Base-by-base conservation (phyloP, 2,888 invertebrate species). In the Craniophora ligustri region DNA sequence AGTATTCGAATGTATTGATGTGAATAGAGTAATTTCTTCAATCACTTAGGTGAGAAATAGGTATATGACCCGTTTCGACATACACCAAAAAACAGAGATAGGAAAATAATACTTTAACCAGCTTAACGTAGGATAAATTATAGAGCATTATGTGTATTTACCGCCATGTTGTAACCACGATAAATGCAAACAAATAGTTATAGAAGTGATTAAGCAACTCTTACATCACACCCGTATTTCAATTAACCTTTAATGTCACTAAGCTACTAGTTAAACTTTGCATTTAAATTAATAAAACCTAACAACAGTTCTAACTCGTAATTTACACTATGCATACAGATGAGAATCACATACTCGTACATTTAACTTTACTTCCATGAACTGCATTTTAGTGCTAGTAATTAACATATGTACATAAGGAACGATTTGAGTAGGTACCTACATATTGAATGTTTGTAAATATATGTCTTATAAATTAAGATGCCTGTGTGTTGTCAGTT, bases 241-340 rank as follows among this genome's bases (percentile, higher is more conserved):
- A 64, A 64, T 64, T 67, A 55, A 34, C 34, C 11, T 42, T 42
- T 53, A 67, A 67, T 55, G 63, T 54, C 47, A 44, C 42, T 39
- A 48, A 59, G 48, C 47, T 45, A 38, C 14, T 35, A 11, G 21
- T 7, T 30, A 41, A 63, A 64, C 44, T 64, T 64, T 19, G 55
- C 67, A 45, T 61, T 67, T 61, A 45, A 67, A 67, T 67, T 54
- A 67, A 64, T 64, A 67, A 63, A 64, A 64, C 14, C 68, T 67
- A 64, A 67, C 68, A 64, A 67, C 68, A 54, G 44, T 54, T 63
- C 68, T 54, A 67, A 67, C 61, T 30, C 6, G 36, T 3, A 48
- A 36, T 45, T 67, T 62, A 47, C 68, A 35, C 36, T 21, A 36
- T 64, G 68, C 62, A 64, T 67, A 54, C 62, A 44, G 47, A 67